Evolutionary conservation across 2,888 invertebrate genomes (phyloP), one percentile per base, ranked within the genome.

Genomic region (Himalopsyche japonica): DNA sequence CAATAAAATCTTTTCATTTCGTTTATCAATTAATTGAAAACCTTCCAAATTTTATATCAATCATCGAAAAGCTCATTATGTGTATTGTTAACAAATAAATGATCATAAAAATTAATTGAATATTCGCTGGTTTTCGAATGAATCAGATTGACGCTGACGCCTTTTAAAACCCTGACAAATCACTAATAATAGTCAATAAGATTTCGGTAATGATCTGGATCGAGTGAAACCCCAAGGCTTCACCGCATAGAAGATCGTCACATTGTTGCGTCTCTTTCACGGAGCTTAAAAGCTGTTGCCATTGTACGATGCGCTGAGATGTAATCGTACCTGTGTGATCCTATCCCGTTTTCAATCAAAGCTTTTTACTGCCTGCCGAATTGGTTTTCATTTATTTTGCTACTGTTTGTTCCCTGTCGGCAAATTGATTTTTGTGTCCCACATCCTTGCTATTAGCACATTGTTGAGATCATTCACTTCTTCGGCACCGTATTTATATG

Each of bases 351-450:
- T 80, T 34, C 47, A 64, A 32, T 81, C 48, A 70, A 32, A 81
- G 34, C 80, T 80, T 79, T 70, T 70, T 12, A 27, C 70, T 70
- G 70, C 70, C 70, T 70, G 30, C 34, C 77, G 77, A 77, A 57
- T 77, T 47, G 49, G 48, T 48, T 76, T 82, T 64, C 76, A 84
- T 84, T 82, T 76, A 79, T 81, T 84, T 81, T 81, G 84, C 84
- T 79, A 84, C 84, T 82, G 84, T 76, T 78, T 82, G 84, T 76
- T 78, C 77, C 77, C 81, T 76, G 86, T 83, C 64, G 64, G 27
- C 83, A 86, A 86, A 85, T 86, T 83, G 83, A 83, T 83, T 86
- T 85, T 78, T 18, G 81, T 81, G 78, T 82, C 48, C 70, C 70
- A 70, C 70, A 70, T 70, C 30, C 27, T 6, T 5, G 24, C 30